Conservation (phyloP, 1,140 invertebrate genomes). For the Thrips palmi region DNA sequence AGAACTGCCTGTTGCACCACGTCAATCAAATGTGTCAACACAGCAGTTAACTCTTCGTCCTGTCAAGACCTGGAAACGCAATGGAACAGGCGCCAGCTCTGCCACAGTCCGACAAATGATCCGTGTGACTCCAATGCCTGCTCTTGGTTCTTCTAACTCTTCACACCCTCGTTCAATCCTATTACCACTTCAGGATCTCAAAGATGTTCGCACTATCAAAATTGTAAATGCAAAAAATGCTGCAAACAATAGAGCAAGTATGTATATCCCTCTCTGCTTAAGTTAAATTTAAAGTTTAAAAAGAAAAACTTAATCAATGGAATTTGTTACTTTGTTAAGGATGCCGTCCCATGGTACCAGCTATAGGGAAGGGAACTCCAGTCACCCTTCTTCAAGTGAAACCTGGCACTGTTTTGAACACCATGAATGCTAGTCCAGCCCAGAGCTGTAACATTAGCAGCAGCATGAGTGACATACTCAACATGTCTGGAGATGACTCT, state of each 20-base stretch:
- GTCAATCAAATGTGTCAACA: slow-evolving; percentile 3
- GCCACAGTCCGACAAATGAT: slow-evolving; percentile 10
- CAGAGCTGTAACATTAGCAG: slow-evolving; percentile 10
- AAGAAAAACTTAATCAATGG: too few relatives aligned
- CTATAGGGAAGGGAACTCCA: too few relatives aligned
- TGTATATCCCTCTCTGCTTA: too few relatives aligned
- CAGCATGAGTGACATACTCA: slow-evolving; percentile 12
- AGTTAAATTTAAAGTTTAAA: too few relatives aligned
- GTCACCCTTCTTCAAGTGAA: too few relatives aligned
- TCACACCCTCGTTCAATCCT: slow-evolving; percentile 41
- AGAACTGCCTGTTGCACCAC: background rate
- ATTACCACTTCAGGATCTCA: slow-evolving; percentile 44
- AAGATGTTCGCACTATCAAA: slow-evolving; percentile 46
- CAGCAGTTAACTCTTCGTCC: background rate
- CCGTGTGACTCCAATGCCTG: slow-evolving; percentile 14
- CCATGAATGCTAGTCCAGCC: too few relatives aligned
- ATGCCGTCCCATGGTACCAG: too few relatives aligned
- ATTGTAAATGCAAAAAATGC: slow-evolving; percentile 37
- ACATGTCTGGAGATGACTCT: slow-evolving; percentile 13
- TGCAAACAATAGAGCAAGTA: slow-evolving; percentile 12
- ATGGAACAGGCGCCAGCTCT: slow-evolving; percentile 11
- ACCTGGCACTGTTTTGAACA: too few relatives aligned
- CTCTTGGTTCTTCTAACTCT: too few relatives aligned
- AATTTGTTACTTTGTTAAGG: too few relatives aligned
- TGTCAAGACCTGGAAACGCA: slow-evolving; percentile 10